A percentile compares a stretch with the other conserved stretches of the same genome.
phyloP scores from a whole-genome alignment of 92 coral and sea anemone species.

The Meandrina meandrites region DNA sequence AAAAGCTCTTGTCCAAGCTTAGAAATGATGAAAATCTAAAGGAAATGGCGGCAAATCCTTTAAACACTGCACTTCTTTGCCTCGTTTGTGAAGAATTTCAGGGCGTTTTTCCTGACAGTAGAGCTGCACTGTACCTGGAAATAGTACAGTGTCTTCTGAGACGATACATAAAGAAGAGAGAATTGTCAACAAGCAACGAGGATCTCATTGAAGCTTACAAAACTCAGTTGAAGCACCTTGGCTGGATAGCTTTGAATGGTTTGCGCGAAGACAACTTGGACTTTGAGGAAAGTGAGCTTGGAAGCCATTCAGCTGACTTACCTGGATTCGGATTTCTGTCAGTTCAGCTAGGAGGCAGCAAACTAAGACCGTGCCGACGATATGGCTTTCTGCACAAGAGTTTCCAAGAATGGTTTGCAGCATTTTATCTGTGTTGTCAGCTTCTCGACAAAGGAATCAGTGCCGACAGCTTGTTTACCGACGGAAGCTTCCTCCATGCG shows the following conservation, averaged over 20 bases:
- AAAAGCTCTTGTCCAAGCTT: neutral
- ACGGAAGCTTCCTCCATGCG: neutral
- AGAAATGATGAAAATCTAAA: neutral
- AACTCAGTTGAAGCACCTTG: neutral
- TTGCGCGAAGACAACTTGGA: neutral
- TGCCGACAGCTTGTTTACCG: neutral
- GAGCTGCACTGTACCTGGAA: neutral
- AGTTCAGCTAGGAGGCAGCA: neutral
- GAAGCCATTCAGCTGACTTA: neutral
- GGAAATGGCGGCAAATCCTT: neutral
- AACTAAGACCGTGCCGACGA: neutral
- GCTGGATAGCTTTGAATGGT: neutral
- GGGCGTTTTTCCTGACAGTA: neutral
- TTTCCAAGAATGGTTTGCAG: neutral
- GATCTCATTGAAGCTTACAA: neutral
- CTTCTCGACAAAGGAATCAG: neutral
- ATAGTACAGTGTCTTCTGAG: neutral
- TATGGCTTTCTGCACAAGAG: neutral
- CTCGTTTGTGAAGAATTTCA: neutral
- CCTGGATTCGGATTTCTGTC: neutral
- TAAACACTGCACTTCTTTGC: neutral
- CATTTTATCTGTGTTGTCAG: neutral
- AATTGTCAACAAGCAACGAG: neutral
- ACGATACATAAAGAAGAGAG: neutral
- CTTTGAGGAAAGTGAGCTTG: neutral